Conservation (phyloP, 1,140 invertebrate genomes). For the Lepidotrigona ventralis region DNA sequence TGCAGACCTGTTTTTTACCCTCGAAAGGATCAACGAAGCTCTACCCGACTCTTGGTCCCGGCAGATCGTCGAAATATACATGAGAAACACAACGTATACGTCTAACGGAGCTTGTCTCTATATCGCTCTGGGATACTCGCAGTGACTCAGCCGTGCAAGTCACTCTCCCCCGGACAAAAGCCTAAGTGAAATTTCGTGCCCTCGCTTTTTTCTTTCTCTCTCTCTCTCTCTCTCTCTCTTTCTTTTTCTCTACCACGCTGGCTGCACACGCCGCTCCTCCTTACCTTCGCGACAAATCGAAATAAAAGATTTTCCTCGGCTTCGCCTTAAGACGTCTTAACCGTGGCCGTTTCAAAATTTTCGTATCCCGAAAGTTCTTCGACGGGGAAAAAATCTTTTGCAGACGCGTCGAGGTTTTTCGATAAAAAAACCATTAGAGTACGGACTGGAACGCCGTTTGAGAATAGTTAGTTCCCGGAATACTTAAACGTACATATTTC, state of each 20-base stretch:
- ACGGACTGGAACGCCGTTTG: neutral
- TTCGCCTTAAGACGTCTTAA: conserved; percentile 38
- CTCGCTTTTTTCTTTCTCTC: conserved; percentile 12
- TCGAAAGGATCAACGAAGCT: conserved; percentile 23
- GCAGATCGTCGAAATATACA: conserved; percentile 57
- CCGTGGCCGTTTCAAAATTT: conserved; percentile 46
- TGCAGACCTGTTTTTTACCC: conserved; percentile 59
- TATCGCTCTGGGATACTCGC: conserved; percentile 43
- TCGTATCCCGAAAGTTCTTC: conserved; percentile 8
- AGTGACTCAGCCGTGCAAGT: conserved; percentile 56
- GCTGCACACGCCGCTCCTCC: conserved; percentile 7
- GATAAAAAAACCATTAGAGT: conserved; percentile 18
- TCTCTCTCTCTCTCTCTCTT: neutral
- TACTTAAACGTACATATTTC: neutral
- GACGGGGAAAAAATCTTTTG: conserved; percentile 40
- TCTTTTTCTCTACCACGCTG: neutral
- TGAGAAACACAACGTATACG: conserved; percentile 45
- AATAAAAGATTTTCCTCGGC: conserved; percentile 61
- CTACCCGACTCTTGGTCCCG: conserved; percentile 33
- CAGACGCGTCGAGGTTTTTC: conserved; percentile 16
- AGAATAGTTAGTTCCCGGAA: conserved; percentile 19
- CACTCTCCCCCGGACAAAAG: conserved; percentile 52
- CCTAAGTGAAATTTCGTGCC: conserved; percentile 68
- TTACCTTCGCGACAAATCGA: conserved; percentile 53
- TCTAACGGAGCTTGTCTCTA: conserved; percentile 34